Conservation (phyloP, 2,888 invertebrate species). For the Caenorhabditis angaria region DNA sequence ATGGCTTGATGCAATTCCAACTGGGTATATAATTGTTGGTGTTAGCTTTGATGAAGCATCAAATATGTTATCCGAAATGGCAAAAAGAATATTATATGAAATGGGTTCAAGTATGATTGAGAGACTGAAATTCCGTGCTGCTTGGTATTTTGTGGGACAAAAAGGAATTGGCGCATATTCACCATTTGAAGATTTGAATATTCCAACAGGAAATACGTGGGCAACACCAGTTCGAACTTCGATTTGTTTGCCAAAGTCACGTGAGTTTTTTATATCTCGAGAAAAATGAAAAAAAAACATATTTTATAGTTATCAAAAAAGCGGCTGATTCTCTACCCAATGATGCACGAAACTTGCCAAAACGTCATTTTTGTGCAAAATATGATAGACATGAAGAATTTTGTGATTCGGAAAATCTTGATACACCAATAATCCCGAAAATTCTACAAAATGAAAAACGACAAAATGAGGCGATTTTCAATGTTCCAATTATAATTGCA, state of each 20-base stretch:
- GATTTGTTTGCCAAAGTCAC: conserved; percentile 74
- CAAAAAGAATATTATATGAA: conserved; percentile 75
- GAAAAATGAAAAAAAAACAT: neutral
- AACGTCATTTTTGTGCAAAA: conserved; percentile 74
- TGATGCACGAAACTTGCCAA: conserved; percentile 72
- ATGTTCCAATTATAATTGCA: conserved; percentile 74
- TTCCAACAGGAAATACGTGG: conserved; percentile 71
- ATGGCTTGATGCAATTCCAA: conserved; percentile 72
- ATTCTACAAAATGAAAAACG: conserved; percentile 71
- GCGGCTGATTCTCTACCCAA: conserved; percentile 47
- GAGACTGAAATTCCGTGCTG: conserved; percentile 76
- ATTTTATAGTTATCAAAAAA: conserved; percentile 45
- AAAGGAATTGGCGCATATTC: conserved; percentile 76
- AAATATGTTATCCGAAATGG: conserved; percentile 75
- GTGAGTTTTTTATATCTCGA: conserved; percentile 20
- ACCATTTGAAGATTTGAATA: conserved; percentile 74
- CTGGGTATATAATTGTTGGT: conserved; percentile 76
- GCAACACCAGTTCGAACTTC: conserved; percentile 73
- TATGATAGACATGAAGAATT: conserved; percentile 75
- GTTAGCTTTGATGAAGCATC: conserved; percentile 77
- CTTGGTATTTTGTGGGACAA: conserved; percentile 73
- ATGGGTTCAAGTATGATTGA: conserved; percentile 77
- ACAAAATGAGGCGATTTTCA: conserved; percentile 72
- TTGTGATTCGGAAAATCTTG: conserved; percentile 73
- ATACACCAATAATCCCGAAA: conserved; percentile 73